Percentiles rank a stretch among this genome's conserved stretches.
These are phyloP conservation scores for Azorinus chamasolen DNA, from an alignment of 2,888 invertebrate genomes.

Conservation along the genomic window DNA sequence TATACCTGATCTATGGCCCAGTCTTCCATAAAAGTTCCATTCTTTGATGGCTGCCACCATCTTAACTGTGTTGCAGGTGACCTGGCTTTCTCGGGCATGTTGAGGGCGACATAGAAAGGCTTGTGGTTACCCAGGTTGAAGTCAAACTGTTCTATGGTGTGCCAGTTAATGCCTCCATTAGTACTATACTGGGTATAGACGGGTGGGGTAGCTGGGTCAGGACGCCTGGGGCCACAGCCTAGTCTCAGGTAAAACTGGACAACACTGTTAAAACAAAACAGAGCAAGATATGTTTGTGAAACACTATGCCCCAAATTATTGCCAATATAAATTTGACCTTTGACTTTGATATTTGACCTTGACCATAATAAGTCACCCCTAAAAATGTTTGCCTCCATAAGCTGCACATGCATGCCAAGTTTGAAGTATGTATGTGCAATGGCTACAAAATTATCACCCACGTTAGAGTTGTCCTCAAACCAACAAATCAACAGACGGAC, in stretches of 20 bases:
- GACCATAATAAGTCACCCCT: too few relatives aligned
- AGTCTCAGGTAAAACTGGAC: constrained; percentile 86
- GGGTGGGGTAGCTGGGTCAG: constrained; percentile 79
- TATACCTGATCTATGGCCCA: constrained; percentile 87
- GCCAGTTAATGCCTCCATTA: constrained; percentile 86
- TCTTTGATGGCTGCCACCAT: constrained; percentile 85
- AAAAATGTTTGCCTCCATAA: too few relatives aligned
- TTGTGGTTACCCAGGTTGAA: constrained; percentile 76
- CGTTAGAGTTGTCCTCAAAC: too few relatives aligned
- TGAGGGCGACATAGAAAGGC: constrained; percentile 82
- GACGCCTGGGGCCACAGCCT: constrained; percentile 77
- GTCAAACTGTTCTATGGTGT: constrained; percentile 85
- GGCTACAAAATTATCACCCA: too few relatives aligned
- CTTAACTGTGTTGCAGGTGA: constrained; percentile 82
- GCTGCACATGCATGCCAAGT: too few relatives aligned
- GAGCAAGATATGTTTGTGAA: too few relatives aligned
- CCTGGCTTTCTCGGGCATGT: constrained; percentile 80
- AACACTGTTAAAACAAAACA: constrained; percentile 76
- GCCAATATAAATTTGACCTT: too few relatives aligned
- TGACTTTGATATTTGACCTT: too few relatives aligned
- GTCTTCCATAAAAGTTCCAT: constrained; percentile 81
- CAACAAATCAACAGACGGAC: too few relatives aligned
- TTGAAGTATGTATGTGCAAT: too few relatives aligned
- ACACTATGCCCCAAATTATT: too few relatives aligned
- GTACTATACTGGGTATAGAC: constrained; percentile 86